These are phyloP conservation scores for Drosophila ohnishii DNA, from an alignment of 1,140 invertebrate genomes.

Conservation along the genomic window DNA sequence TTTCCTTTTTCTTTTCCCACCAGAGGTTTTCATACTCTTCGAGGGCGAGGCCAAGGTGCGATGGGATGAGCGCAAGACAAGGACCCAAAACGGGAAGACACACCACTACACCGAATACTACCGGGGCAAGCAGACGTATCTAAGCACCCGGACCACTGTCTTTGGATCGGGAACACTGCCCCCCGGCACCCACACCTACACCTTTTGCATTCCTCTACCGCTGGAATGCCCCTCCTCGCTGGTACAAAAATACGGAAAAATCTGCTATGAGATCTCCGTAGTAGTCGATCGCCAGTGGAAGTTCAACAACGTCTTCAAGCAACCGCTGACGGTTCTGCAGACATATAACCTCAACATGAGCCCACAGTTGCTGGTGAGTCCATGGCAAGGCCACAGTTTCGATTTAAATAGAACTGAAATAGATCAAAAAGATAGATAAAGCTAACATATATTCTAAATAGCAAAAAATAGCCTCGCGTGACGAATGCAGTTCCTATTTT, in stretches of 20 bases:
- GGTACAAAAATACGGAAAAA: slow-evolving; percentile 87
- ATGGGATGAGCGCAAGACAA: slow-evolving; percentile 57
- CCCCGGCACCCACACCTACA: slow-evolving; percentile 63
- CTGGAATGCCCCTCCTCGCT: slow-evolving; percentile 87
- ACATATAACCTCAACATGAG: slow-evolving; percentile 89
- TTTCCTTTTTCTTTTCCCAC: neutral
- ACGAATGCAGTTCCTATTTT: neutral
- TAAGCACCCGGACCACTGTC: slow-evolving; percentile 44
- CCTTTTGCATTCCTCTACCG: slow-evolving; percentile 83
- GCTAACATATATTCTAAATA: neutral
- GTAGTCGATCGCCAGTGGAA: slow-evolving; percentile 88
- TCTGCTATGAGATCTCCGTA: slow-evolving; percentile 87
- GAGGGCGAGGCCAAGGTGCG: slow-evolving; percentile 68
- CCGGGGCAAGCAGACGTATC: slow-evolving; percentile 54
- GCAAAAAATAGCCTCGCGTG: neutral
- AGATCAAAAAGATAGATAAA: neutral
- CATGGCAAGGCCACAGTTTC: neutral
- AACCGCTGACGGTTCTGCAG: slow-evolving; percentile 88
- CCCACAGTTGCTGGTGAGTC: slow-evolving; percentile 61
- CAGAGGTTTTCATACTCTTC: slow-evolving; percentile 69
- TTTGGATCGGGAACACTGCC: slow-evolving; percentile 55
- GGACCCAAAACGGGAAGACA: slow-evolving; percentile 38
- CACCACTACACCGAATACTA: slow-evolving; percentile 53
- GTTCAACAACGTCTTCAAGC: slow-evolving; percentile 88
- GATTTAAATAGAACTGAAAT: neutral